These are phyloP conservation scores for Thunnus thynnus DNA, from an alignment of 2,113 vertebrate species.

Conservation along the genomic window DNA sequence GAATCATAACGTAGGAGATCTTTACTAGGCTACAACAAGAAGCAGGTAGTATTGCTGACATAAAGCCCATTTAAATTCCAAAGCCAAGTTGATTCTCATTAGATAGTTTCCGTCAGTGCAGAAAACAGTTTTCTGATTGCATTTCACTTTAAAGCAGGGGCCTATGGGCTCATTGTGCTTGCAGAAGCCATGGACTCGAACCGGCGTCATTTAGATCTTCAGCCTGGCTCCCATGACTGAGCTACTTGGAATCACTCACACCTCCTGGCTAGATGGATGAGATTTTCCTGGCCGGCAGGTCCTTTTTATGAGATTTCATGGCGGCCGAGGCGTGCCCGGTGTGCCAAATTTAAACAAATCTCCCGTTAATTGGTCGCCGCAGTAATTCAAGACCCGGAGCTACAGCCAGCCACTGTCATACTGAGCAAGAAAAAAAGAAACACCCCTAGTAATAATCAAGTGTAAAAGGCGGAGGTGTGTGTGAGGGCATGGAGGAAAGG, in stretches of 20 bases:
- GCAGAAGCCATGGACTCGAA: slow-evolving; percentile 4
- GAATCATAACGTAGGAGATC: neutral
- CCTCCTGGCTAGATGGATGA: slow-evolving; percentile 77
- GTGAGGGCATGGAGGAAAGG: slow-evolving; percentile 19
- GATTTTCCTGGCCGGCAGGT: slow-evolving; percentile 57
- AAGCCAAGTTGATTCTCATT: neutral
- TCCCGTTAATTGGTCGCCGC: slow-evolving; percentile 93
- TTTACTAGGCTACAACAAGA: neutral
- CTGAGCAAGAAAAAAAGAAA: slow-evolving; percentile 85
- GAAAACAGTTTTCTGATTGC: neutral
- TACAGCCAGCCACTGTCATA: slow-evolving; percentile 86
- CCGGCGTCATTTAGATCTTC: slow-evolving; percentile 2
- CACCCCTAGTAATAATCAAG: slow-evolving; percentile 86
- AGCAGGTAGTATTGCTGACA: neutral
- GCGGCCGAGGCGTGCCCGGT: slow-evolving; percentile 85
- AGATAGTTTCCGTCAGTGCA: neutral
- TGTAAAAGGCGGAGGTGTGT: slow-evolving; percentile 66
- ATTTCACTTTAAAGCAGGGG: slow-evolving; percentile 6
- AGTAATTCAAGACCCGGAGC: slow-evolving; percentile 92
- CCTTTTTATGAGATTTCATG: slow-evolving; percentile 87
- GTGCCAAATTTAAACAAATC: slow-evolving; percentile 94
- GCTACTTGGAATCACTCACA: slow-evolving; percentile 48
- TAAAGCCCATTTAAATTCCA: neutral
- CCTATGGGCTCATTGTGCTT: neutral
- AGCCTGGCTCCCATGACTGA: slow-evolving; percentile 8